Evolutionary conservation across 2,888 invertebrate species (phyloP).

Genomic region (Lithophane semibrunnea): DNA sequence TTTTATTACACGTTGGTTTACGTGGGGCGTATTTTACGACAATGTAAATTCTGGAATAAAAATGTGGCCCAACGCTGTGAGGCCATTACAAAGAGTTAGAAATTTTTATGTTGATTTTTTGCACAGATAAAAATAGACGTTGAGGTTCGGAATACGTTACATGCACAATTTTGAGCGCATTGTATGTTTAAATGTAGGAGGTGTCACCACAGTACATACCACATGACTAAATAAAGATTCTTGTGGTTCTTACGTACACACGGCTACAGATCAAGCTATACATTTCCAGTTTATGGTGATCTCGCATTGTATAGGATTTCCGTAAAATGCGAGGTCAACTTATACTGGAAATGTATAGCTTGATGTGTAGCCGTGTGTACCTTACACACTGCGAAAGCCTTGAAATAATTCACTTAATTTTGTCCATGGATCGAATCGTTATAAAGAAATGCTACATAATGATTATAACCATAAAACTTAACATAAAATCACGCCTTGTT

Average conservation of each 20-base stretch:
- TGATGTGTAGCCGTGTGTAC: no score
- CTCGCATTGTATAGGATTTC: no score
- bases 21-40: conserved; percentile 52
- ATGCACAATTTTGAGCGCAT: neutral
- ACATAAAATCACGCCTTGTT: no score
- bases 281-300: no score
- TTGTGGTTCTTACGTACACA: no score
- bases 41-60: conserved; percentile 56
- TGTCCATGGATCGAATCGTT: neutral
- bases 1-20: conserved; percentile 56
- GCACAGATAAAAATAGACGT: conserved; percentile 23
- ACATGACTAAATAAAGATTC: no score
- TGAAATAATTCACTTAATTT: conserved; percentile 1
- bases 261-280: no score
- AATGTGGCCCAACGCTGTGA: conserved; percentile 27
- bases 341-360: no score
- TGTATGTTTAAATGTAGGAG: conserved; percentile 17
- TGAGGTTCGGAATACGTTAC: conserved; percentile 13
- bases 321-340: no score
- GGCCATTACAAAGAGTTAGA: conserved; percentile 37
- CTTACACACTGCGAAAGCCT: neutral
- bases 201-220: neutral
- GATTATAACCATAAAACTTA: neutral
- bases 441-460: no score
- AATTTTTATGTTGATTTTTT: conserved; percentile 45